Evolutionary conservation across 2,888 invertebrate species (phyloP).

Genomic region (Eucriotettix oculatus): DNA sequence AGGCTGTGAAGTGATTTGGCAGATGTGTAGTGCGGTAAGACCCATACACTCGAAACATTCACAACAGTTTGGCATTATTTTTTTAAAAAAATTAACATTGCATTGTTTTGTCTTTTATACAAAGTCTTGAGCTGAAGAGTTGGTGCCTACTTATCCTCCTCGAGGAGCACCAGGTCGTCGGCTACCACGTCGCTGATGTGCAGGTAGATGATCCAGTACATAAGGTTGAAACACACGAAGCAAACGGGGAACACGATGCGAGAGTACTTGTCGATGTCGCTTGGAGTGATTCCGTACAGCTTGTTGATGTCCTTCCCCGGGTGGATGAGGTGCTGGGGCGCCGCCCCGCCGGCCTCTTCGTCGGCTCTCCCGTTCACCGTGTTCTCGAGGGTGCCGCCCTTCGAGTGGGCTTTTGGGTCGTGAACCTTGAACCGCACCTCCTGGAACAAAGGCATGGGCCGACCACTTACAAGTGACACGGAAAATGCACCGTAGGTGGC

Average conservation of each 20-base stretch:
- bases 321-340: constrained; percentile 60
- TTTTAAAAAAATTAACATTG: not conserved
- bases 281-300: constrained; percentile 78
- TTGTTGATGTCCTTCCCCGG: constrained; percentile 80
- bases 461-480: constrained; percentile 34
- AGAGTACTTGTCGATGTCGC: constrained; percentile 98
- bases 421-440: constrained; percentile 91
- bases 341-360: constrained; percentile 42
- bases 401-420: constrained; percentile 85
- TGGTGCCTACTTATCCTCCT: constrained; percentile 31
- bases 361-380: constrained; percentile 67
- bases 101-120: too few relatives aligned
- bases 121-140: not conserved
- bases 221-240: constrained; percentile 96
- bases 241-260: constrained; percentile 96
- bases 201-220: constrained; percentile 95
- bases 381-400: constrained; percentile 80
- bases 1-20: not conserved
- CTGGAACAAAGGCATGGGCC: constrained; percentile 40
- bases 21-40: not conserved
- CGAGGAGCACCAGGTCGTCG: constrained; percentile 75
- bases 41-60: not conserved
- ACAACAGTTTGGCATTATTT: not conserved
- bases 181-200: constrained; percentile 92
- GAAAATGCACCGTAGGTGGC: constrained; percentile 10